A percentile compares a stretch with the other conserved stretches of the same genome.
These are phyloP conservation scores for Hypotaenidia okinawae DNA, from an alignment of 2,797 vertebrate species.

Conservation along the genomic window DNA sequence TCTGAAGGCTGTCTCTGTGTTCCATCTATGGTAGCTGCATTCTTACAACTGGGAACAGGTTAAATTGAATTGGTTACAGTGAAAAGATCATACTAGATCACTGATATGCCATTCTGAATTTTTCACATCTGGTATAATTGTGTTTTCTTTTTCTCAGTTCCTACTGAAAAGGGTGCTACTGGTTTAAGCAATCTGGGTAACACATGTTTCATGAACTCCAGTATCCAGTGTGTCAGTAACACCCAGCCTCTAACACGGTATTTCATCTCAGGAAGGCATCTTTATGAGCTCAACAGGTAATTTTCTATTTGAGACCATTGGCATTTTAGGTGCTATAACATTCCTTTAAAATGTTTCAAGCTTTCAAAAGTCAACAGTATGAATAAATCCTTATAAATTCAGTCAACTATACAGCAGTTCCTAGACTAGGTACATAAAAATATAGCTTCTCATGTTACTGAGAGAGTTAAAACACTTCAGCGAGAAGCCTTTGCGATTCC, in stretches of 20 bases:
- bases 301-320: not conserved
- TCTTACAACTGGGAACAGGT: not conserved
- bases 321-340: not conserved
- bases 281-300: conserved; percentile 98
- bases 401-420: not conserved
- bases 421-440: not conserved
- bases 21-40: not conserved
- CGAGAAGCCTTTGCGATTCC: not conserved
- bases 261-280: conserved; percentile 96
- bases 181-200: conserved; percentile 98
- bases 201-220: conserved; percentile 99
- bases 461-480: not conserved
- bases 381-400: not conserved
- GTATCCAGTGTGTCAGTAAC: conserved; percentile 99
- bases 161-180: conserved; percentile 98
- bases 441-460: not conserved
- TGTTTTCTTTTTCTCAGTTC: conserved; percentile 80
- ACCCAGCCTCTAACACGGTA: conserved; percentile 96
- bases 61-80: not conserved
- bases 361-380: not conserved
- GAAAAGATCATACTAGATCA: not conserved
- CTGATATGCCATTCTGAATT: not conserved
- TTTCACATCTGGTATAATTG: not conserved
- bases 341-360: not conserved
- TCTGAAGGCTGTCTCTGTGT: not conserved